Percentiles rank a stretch among this genome's conserved stretches.
Evolutionary conservation across 1,140 invertebrate genomes (phyloP).

Genomic region (Drosophila ananassae): DNA sequence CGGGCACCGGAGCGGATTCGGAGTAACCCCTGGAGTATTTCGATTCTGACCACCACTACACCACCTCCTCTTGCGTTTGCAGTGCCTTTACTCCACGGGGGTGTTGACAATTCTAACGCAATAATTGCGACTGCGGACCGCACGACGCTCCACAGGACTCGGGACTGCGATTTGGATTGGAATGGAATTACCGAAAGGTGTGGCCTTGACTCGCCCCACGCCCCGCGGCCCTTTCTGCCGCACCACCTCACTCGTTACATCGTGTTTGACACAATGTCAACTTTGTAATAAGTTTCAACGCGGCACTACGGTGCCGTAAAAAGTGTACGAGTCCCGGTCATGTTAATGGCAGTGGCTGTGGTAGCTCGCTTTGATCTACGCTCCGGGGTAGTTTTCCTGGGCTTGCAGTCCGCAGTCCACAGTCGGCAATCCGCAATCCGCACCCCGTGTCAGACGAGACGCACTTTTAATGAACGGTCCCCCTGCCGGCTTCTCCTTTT

Average conservation of each 20-base stretch:
- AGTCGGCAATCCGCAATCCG: slow-evolving; percentile 15
- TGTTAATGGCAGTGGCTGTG: slow-evolving; percentile 54
- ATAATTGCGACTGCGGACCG: slow-evolving; percentile 76
- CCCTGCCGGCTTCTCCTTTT: slow-evolving; percentile 52
- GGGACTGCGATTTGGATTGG: slow-evolving; percentile 31
- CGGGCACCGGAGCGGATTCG: slow-evolving; percentile 1
- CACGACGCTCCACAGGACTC: slow-evolving; percentile 62
- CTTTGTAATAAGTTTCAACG: slow-evolving; percentile 75
- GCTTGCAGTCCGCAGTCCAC: slow-evolving; percentile 2
- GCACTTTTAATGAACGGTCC: slow-evolving; percentile 74
- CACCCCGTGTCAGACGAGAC: slow-evolving; percentile 45
- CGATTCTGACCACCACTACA: slow-evolving; percentile 65
- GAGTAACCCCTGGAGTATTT: slow-evolving; percentile 62
- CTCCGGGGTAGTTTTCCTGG: slow-evolving; percentile 56
- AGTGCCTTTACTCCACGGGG: slow-evolving; percentile 57
- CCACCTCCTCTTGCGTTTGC: slow-evolving; percentile 10
- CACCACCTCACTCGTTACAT: slow-evolving; percentile 61
- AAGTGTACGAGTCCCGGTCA: slow-evolving; percentile 17
- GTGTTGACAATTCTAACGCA: slow-evolving; percentile 82
- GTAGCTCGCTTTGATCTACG: slow-evolving; percentile 70
- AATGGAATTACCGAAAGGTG: slow-evolving; percentile 27
- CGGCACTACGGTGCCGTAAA: slow-evolving; percentile 28
- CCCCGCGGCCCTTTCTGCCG: background rate
- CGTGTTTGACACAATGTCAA: slow-evolving; percentile 81
- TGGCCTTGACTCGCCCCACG: slow-evolving; percentile 14